A percentile compares a stretch with the other conserved stretches of the same genome.
Evolutionary conservation across 2,797 vertebrate genomes (phyloP).

Genomic region (Mycteria americana): DNA sequence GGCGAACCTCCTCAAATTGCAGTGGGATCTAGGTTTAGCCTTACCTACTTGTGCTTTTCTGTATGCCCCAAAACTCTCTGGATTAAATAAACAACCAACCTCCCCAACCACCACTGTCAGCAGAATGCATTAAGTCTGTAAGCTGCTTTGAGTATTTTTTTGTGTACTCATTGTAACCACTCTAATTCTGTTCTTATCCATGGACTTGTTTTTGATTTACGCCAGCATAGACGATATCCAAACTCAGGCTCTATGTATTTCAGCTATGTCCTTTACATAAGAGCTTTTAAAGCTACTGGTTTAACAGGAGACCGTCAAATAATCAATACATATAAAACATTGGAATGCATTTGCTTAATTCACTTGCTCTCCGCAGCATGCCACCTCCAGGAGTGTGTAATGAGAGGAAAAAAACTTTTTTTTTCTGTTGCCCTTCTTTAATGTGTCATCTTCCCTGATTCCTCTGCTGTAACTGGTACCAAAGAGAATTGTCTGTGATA

Average conservation of each 20-base stretch:
- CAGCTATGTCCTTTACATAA: background rate
- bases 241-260: background rate
- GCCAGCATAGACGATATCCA: background rate
- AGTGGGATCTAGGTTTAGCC: background rate
- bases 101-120: background rate
- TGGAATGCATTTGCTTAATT: background rate
- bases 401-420: background rate
- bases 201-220: background rate
- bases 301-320: background rate
- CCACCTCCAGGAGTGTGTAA: background rate
- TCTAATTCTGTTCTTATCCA: slow-evolving; percentile 3
- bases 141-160: slow-evolving; percentile 22
- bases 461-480: background rate
- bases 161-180: background rate
- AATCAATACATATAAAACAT: background rate
- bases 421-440: background rate
- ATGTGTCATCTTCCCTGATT: background rate
- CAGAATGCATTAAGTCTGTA: slow-evolving; percentile 3
- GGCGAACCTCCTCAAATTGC: background rate
- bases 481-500: background rate
- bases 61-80: background rate
- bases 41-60: background rate
- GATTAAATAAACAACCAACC: background rate
- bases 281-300: background rate
- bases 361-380: background rate